Conservation (phyloP, 2,888 invertebrate species). For the Bedellia somnulentella region DNA sequence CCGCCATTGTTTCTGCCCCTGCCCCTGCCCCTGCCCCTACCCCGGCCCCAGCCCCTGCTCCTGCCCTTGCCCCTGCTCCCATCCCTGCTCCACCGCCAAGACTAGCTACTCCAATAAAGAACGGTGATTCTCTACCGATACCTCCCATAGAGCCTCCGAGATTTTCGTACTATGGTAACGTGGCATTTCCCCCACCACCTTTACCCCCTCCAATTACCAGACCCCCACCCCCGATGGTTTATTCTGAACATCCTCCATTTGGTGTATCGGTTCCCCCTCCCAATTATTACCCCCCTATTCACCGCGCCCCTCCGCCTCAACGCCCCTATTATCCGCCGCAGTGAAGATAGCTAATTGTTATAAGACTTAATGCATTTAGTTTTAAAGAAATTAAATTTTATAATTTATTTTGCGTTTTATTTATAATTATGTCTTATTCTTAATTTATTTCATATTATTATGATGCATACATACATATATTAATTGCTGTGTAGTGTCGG, state of each 20-base stretch:
- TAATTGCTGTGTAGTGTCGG: too few species aligned
- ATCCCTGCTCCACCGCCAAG: too few species aligned
- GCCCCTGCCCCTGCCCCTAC: conserved; percentile 24
- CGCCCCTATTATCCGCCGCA: conserved; percentile 45
- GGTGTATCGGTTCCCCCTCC: too few species aligned
- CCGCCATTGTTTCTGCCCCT: conserved; percentile 49
- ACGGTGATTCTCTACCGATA: conserved; percentile 27
- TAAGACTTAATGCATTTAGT: conserved; percentile 9
- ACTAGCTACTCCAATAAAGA: conserved; percentile 37
- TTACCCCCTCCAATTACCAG: conserved; percentile 44
- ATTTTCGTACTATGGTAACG: conserved; percentile 48
- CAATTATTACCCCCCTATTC: background rate
- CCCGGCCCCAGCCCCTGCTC: too few species aligned
- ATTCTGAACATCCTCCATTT: too few species aligned
- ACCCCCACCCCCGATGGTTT: conserved; percentile 24
- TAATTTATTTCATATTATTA: too few species aligned
- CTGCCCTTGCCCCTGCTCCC: too few species aligned
- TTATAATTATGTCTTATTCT: too few species aligned
- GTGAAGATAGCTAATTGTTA: too few species aligned
- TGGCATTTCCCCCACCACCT: conserved; percentile 30
- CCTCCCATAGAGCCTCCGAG: conserved; percentile 30
- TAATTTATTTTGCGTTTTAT: too few species aligned
- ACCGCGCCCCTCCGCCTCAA: conserved; percentile 30
- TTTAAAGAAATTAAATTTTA: too few species aligned
- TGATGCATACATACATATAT: too few species aligned